phyloP scores from a whole-genome alignment of 2,113 vertebrate genomes.

The Tenrec ecaudatus region DNA sequence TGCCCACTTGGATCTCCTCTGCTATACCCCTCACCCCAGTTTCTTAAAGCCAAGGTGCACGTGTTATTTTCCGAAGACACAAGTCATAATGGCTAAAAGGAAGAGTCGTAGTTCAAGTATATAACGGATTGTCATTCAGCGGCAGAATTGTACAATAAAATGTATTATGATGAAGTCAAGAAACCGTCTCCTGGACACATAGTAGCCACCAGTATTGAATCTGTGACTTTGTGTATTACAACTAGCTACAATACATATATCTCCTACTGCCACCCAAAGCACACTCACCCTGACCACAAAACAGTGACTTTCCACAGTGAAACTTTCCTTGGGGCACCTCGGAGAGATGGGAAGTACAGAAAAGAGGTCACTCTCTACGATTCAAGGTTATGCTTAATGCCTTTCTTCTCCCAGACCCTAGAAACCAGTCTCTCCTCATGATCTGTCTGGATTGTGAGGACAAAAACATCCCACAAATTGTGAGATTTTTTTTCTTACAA shows the following conservation, averaged over 20 bases:
- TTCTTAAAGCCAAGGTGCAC: background rate
- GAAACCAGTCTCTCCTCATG: background rate
- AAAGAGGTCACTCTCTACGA: background rate
- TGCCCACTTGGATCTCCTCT: background rate
- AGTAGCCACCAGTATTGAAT: background rate
- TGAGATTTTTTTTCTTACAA: background rate
- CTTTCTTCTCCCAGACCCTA: background rate
- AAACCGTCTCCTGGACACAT: background rate
- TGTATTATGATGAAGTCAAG: no score
- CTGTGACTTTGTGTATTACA: no score
- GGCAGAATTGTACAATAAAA: background rate
- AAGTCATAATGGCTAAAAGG: background rate
- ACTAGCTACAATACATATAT: background rate
- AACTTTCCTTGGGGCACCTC: background rate
- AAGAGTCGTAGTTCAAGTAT: background rate
- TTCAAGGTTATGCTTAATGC: accelerated
- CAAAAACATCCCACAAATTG: background rate
- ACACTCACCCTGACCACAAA: background rate
- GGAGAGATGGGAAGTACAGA: no score
- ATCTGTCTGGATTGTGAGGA: background rate
- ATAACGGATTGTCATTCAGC: background rate
- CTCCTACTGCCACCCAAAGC: background rate
- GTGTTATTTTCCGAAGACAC: background rate
- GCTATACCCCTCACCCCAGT: background rate
- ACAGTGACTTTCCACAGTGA: background rate